Percentiles rank a stretch among this genome's conserved stretches.
Conservation (phyloP, 1,140 invertebrate genomes). For the Atta texana region DNA sequence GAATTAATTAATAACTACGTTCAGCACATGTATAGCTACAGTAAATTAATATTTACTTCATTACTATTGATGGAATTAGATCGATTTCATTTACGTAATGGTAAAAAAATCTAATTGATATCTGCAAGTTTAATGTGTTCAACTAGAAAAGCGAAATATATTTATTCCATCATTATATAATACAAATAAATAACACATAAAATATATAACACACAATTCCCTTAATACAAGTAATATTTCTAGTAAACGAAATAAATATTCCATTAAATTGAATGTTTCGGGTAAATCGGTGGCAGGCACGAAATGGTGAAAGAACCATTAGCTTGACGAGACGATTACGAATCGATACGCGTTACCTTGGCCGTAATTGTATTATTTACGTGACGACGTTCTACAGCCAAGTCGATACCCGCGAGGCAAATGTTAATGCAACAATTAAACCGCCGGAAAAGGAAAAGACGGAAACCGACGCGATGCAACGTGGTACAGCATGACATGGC, state of each 20-base stretch:
- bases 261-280: not conserved
- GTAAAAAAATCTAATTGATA: conserved; percentile 1
- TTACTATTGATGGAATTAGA: conserved; percentile 32
- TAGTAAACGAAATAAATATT: conserved; percentile 5
- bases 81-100: not conserved
- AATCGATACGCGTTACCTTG: conserved; percentile 67
- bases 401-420: conserved; percentile 80
- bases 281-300: not conserved
- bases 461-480: conserved; percentile 40
- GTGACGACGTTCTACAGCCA: conserved; percentile 27
- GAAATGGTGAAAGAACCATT: conserved; percentile 14
- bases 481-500: not conserved
- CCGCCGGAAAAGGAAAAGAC: conserved; percentile 69
- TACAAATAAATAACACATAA: not conserved
- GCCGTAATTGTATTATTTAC: conserved; percentile 70
- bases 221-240: not conserved
- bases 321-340: not conserved
- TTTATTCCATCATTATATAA: not conserved
- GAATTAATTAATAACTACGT: conserved; percentile 30
- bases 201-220: conserved; percentile 2
- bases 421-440: conserved; percentile 82
- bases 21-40: not conserved
- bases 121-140: conserved; percentile 7
- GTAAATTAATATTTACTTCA: conserved; percentile 39
- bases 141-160: not conserved